Conservation (phyloP, 2,888 invertebrate species). For the Andrena bucephala region DNA sequence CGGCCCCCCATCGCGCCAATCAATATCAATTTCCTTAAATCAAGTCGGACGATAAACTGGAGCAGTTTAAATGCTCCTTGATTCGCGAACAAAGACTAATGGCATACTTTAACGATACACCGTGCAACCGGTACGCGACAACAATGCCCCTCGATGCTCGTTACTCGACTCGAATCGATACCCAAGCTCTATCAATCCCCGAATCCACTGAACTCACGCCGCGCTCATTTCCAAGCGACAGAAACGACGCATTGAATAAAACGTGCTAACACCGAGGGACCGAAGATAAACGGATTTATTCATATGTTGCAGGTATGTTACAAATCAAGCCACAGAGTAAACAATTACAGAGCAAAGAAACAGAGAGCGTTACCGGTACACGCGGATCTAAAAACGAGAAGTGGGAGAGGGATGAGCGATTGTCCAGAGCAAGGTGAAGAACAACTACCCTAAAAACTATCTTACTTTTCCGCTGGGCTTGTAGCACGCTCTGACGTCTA, state of each 20-base stretch:
- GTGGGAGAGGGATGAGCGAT: neutral
- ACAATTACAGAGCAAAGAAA: neutral
- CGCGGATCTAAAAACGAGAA: neutral
- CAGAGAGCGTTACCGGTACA: neutral
- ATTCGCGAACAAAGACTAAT: conserved; percentile 50
- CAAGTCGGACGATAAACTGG: conserved; percentile 44
- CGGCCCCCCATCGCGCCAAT: conserved; percentile 46
- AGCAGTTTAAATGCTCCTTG: conserved; percentile 48
- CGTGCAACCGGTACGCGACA: neutral
- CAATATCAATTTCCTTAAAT: conserved; percentile 58
- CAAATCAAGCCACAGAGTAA: conserved; percentile 7
- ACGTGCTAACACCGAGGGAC: neutral
- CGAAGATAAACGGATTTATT: conserved; percentile 1
- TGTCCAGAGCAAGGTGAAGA: neutral
- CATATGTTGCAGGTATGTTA: neutral
- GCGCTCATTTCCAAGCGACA: neutral
- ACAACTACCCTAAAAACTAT: neutral
- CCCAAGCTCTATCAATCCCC: neutral
- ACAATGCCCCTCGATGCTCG: conserved; percentile 15
- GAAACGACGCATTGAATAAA: neutral
- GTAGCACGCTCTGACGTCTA: conserved; percentile 84
- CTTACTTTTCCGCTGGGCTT: conserved; percentile 85
- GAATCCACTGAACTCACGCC: neutral
- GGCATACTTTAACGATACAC: conserved; percentile 29
- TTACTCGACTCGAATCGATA: neutral